phyloP scores from a whole-genome alignment of 2,888 invertebrate genomes.

The Machimus rusticus region DNA sequence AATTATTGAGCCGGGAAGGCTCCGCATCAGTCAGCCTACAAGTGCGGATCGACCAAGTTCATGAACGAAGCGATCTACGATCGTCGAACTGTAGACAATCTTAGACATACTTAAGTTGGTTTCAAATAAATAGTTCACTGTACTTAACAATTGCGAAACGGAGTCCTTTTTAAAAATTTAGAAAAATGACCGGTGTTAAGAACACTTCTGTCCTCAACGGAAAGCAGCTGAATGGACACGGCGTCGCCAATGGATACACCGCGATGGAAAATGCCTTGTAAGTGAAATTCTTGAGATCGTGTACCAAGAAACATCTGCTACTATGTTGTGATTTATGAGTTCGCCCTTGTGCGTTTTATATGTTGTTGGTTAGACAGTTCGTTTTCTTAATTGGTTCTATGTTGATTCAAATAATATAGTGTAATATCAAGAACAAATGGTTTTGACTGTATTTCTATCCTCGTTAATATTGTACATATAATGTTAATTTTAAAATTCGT shows the following conservation, averaged over 20 bases:
- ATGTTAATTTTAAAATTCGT: no score
- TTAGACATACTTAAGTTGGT: neutral
- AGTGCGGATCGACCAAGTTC: constrained; percentile 14
- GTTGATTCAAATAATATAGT: neutral
- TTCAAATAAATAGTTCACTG: neutral
- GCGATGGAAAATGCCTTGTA: constrained; percentile 54
- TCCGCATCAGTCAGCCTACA: neutral
- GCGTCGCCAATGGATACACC: constrained; percentile 52
- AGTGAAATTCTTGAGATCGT: constrained; percentile 46
- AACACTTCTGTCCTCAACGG: constrained; percentile 50
- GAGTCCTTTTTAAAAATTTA: neutral
- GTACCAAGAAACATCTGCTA: neutral
- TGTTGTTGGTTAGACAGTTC: neutral
- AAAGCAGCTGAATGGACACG: constrained; percentile 48
- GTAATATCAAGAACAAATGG: neutral
- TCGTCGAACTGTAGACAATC: neutral
- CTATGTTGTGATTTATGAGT: neutral
- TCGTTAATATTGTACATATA: no score
- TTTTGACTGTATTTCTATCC: no score
- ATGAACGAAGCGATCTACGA: neutral
- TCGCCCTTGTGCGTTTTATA: neutral
- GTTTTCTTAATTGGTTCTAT: neutral
- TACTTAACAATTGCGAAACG: neutral
- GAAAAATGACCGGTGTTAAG: constrained; percentile 54
- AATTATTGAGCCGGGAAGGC: constrained; percentile 7